Evolutionary conservation across 2,888 invertebrate genomes (phyloP).

Genomic region (Helicoverpa assulta): DNA sequence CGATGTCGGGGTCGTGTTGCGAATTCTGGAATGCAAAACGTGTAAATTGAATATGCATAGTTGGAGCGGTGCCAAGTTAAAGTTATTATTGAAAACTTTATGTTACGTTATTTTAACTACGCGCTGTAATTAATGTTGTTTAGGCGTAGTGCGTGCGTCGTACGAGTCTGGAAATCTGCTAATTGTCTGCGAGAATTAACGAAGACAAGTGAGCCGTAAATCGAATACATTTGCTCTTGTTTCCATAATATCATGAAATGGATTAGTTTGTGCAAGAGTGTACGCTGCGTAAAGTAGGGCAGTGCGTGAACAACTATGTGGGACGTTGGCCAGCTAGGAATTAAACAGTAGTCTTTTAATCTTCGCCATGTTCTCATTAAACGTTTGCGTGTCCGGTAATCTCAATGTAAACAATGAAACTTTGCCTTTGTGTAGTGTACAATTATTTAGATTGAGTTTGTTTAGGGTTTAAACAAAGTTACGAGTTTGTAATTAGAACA

Average conservation of each 20-base stretch:
- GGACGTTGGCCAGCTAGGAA: conserved; percentile 54
- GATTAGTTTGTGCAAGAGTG: conserved; percentile 41
- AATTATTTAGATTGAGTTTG: conserved; percentile 28
- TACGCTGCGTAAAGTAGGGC: conserved; percentile 52
- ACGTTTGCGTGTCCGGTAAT: conserved; percentile 55
- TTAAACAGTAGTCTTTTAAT: conserved; percentile 55
- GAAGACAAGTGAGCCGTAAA: conserved; percentile 15
- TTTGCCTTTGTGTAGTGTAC: conserved; percentile 36
- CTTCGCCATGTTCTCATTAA: conserved; percentile 52
- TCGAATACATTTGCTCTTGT: conserved; percentile 26
- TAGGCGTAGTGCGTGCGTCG: conserved; percentile 4
- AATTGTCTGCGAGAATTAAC: conserved; percentile 9
- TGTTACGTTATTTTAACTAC: conserved; percentile 34
- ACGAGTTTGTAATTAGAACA: conserved; percentile 14
- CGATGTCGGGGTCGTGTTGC: conserved; percentile 70
- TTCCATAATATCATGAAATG: conserved; percentile 46
- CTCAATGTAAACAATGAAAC: conserved; percentile 49
- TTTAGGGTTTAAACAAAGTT: conserved; percentile 21
- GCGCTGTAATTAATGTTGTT: conserved; percentile 21
- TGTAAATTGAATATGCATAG: conserved; percentile 56
- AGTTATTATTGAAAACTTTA: conserved; percentile 43
- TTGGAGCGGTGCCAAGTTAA: conserved; percentile 64
- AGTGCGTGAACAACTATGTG: conserved; percentile 56
- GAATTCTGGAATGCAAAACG: conserved; percentile 81
- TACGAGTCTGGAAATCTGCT: conserved; percentile 4